These are phyloP conservation scores for Dicaeum eximium DNA, from an alignment of 2,113 vertebrate genomes.

Conservation along the genomic window DNA sequence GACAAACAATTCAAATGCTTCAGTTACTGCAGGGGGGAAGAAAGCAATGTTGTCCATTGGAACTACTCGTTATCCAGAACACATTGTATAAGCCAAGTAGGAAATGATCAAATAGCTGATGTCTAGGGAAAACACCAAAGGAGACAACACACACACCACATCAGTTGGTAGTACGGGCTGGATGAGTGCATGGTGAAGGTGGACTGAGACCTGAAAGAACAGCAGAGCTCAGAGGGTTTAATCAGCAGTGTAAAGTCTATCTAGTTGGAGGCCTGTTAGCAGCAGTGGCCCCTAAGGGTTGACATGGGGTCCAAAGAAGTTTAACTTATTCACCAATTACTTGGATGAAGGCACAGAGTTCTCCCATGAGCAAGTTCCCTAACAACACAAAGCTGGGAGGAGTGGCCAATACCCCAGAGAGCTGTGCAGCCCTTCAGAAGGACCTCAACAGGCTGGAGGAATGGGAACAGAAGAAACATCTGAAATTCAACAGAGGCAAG, in stretches of 20 bases:
- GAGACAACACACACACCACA: background rate
- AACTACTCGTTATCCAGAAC: background rate
- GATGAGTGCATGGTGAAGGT: background rate
- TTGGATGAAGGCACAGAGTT: background rate
- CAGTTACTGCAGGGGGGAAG: background rate
- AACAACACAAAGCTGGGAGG: background rate
- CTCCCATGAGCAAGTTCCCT: background rate
- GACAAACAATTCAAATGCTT: background rate
- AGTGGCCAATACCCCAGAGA: background rate
- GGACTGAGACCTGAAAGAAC: background rate
- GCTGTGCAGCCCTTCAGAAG: background rate
- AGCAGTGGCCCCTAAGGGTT: background rate
- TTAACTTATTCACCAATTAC: background rate
- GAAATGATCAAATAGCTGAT: background rate
- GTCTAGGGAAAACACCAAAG: background rate
- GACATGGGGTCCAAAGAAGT: rapidly evolving
- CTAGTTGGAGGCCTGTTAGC: background rate
- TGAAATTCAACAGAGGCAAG: background rate
- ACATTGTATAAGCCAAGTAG: background rate
- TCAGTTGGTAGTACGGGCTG: rapidly evolving
- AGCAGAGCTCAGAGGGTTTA: background rate
- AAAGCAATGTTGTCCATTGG: background rate
- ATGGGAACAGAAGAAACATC: background rate
- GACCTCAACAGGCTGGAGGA: background rate
- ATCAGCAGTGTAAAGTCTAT: background rate